Conservation (phyloP, 2,888 invertebrate genomes). For the Apeira syringaria region DNA sequence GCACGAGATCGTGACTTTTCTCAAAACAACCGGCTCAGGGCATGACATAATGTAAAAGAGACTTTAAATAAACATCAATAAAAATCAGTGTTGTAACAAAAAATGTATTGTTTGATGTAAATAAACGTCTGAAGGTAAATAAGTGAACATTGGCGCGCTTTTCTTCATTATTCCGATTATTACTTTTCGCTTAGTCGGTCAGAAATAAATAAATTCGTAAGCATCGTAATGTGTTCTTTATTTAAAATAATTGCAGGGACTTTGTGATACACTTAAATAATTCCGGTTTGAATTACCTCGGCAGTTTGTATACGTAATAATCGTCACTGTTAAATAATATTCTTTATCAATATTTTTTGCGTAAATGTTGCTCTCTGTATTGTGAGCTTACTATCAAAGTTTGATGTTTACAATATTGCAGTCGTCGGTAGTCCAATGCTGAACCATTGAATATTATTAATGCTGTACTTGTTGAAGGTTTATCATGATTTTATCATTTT, state of each 20-base stretch:
- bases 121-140: constrained; percentile 29
- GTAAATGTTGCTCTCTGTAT: too few species aligned
- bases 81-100: constrained; percentile 44
- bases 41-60: constrained; percentile 52
- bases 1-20: constrained; percentile 69
- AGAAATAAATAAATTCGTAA: constrained; percentile 12
- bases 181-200: constrained; percentile 20
- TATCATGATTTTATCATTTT: too few species aligned
- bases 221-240: constrained; percentile 1
- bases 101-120: constrained; percentile 41
- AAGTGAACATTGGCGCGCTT: constrained; percentile 30
- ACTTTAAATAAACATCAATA: constrained; percentile 62
- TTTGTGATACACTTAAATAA: too few species aligned
- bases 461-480: too few species aligned
- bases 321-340: too few species aligned
- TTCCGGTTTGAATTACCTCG: too few species aligned
- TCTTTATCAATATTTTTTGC: too few species aligned
- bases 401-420: too few species aligned
- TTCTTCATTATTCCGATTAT: constrained; percentile 18
- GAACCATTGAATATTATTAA: too few species aligned
- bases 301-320: too few species aligned
- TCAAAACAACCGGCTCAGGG: constrained; percentile 73
- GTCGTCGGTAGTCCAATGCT: too few species aligned
- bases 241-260: background rate
- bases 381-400: too few species aligned